Evolutionary conservation across 1,140 invertebrate species (phyloP).

Genomic region (Lepidurus apus): DNA sequence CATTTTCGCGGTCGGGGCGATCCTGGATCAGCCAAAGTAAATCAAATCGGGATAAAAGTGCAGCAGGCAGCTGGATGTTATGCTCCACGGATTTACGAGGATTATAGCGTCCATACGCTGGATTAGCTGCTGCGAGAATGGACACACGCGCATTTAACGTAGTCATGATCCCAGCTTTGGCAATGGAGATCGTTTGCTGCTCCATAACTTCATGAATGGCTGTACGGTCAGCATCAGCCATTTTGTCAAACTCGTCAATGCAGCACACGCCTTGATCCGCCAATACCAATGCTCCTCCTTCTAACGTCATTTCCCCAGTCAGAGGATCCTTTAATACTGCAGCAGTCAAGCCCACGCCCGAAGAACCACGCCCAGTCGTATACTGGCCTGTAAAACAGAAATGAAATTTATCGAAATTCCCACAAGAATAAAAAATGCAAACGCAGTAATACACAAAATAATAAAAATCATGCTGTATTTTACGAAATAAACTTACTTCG

Average conservation of each 20-base stretch:
- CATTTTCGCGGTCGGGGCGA: slow-evolving; percentile 84
- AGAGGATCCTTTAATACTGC: slow-evolving; percentile 96
- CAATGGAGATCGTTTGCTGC: slow-evolving; percentile 99
- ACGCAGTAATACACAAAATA: neutral
- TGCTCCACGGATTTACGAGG: slow-evolving; percentile 90
- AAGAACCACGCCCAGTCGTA: slow-evolving; percentile 94
- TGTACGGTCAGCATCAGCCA: slow-evolving; percentile 91
- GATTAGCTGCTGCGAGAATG: slow-evolving; percentile 97
- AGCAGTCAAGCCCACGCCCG: slow-evolving; percentile 95
- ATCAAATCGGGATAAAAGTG: slow-evolving; percentile 96
- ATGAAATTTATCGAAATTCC: neutral
- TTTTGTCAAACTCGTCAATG: slow-evolving; percentile 99
- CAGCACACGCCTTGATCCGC: slow-evolving; percentile 97
- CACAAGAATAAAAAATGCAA: neutral
- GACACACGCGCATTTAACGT: slow-evolving; percentile 93
- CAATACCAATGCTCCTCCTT: slow-evolving; percentile 95
- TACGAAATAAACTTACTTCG: slow-evolving; percentile 56
- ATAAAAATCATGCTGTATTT: neutral
- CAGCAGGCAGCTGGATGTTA: slow-evolving; percentile 95
- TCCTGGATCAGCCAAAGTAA: slow-evolving; percentile 97
- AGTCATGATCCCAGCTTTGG: slow-evolving; percentile 98
- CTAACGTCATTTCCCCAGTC: slow-evolving; percentile 94
- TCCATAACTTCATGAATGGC: slow-evolving; percentile 99
- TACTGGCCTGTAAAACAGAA: slow-evolving; percentile 62
- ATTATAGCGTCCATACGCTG: slow-evolving; percentile 96